Evolutionary conservation across 2,888 invertebrate species (phyloP).

Genomic region (Brenthis daphne): DNA sequence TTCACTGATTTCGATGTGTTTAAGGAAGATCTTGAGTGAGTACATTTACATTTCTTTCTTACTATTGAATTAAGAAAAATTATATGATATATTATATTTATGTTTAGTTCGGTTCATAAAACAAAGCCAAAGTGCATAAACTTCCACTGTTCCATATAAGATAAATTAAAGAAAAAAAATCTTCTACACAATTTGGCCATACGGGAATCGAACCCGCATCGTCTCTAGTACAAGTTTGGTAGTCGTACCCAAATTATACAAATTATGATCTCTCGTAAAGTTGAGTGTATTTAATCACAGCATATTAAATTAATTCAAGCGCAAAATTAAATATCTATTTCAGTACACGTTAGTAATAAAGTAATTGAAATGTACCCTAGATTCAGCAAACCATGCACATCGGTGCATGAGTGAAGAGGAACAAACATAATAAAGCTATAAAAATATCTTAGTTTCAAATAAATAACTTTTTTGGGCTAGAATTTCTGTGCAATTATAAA

Average conservation of each 20-base stretch:
- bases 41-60: conserved; percentile 48
- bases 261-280: neutral
- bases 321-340: conserved; percentile 1
- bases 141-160: too few relatives aligned
- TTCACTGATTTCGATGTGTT: conserved; percentile 91
- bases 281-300: neutral
- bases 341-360: conserved; percentile 1
- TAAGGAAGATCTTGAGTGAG: conserved; percentile 86
- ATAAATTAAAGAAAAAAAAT: too few relatives aligned
- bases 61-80: neutral
- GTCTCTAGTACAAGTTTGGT: too few relatives aligned
- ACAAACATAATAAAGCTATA: neutral
- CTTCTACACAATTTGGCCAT: too few relatives aligned
- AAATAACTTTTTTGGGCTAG: neutral
- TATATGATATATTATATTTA: too few relatives aligned
- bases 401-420: neutral
- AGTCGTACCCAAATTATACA: too few relatives aligned
- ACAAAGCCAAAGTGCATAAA: too few relatives aligned
- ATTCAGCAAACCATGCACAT: neutral
- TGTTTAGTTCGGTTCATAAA: neutral
- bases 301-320: neutral
- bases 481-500: neutral
- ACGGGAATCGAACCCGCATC: too few relatives aligned
- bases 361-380: conserved; percentile 3
- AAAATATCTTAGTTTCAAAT: neutral